Evolutionary conservation across 2,888 invertebrate genomes (phyloP), one percentile per base, ranked within the genome.

Genomic region (Drosophila multiciliata): DNA sequence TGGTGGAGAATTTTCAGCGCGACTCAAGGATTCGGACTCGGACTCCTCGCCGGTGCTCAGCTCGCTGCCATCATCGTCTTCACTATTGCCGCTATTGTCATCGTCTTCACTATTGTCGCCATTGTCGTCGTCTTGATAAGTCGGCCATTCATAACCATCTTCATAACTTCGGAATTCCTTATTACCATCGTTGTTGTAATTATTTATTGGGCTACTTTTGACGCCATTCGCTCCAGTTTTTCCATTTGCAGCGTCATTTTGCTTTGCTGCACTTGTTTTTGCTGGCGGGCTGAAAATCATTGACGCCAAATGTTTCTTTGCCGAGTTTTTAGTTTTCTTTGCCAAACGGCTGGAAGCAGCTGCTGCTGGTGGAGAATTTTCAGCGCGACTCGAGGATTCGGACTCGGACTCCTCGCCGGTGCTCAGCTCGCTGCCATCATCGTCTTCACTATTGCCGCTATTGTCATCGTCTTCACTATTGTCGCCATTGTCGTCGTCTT

Each of bases 21-120:
- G n/a, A n/a, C n/a, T n/a, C n/a, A n/a, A n/a, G n/a, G n/a, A n/a
- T n/a, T n/a, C n/a, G n/a, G n/a, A n/a, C n/a, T 32, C 32, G 20
- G 1, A 75, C 32, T 80, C 80, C 23, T 65, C 70, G 33, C 50
- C 61, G 26, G 33, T 42, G 1, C 20, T 20, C 20, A 2, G 20
- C 3, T 33, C 35, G 29, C 15, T 20, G 12, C 3, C 12, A 2
- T 57, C 33, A 11, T 23, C 29, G 26, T 26, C 26, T 26, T 26
- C 26, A 26, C 26, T 23, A 23, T 23, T 23, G 23, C 2, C 23
- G 23, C 23, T 23, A 23, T 23, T 23, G 23, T 23, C 23, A 1
- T 23, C 23, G 1, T 40, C 53, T 1, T 57, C 69, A 23, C 52
- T 17, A 52, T 48, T 63, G 11, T 12, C n/a, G 9, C 12, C 23